These are phyloP conservation scores for Andrena minutula DNA, from an alignment of 2,888 invertebrate genomes.

Conservation along the genomic window DNA sequence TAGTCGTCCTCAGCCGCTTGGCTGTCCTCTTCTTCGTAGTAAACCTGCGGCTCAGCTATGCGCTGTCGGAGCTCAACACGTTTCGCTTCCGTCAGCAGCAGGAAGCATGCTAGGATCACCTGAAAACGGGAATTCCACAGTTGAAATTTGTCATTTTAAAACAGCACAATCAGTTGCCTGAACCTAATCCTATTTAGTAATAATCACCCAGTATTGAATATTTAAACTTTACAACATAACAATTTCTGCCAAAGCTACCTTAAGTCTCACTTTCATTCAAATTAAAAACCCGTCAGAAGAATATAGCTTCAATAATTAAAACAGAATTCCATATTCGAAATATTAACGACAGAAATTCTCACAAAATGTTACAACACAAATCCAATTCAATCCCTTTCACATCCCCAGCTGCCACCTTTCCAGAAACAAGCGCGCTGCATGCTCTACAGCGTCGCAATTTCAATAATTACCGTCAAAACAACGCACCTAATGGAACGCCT, in stretches of 20 bases:
- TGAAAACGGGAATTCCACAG: constrained; percentile 52
- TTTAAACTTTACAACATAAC: no score
- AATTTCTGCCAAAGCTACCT: no score
- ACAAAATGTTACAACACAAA: no score
- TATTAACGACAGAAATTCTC: no score
- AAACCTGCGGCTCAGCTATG: constrained; percentile 83
- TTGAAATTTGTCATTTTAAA: constrained; percentile 1
- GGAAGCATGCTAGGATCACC: constrained; percentile 80
- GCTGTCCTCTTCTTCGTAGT: constrained; percentile 85
- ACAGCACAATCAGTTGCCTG: no score
- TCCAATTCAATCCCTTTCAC: constrained; percentile 8
- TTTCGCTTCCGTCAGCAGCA: constrained; percentile 83
- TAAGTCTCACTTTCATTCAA: no score
- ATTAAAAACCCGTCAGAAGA: no score
- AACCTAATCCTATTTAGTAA: no score
- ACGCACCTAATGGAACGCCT: constrained; percentile 1
- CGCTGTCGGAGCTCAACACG: constrained; percentile 84
- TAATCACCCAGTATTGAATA: no score
- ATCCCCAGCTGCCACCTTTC: neutral
- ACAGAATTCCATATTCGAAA: no score
- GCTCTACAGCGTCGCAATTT: neutral
- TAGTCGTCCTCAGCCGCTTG: constrained; percentile 79
- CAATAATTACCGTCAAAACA: constrained; percentile 1
- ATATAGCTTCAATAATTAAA: no score
- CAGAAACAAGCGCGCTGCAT: neutral